Percentiles rank a stretch among this genome's conserved stretches.
Conservation (phyloP, 2,797 vertebrate species). For the Anguilla megastoma region DNA sequence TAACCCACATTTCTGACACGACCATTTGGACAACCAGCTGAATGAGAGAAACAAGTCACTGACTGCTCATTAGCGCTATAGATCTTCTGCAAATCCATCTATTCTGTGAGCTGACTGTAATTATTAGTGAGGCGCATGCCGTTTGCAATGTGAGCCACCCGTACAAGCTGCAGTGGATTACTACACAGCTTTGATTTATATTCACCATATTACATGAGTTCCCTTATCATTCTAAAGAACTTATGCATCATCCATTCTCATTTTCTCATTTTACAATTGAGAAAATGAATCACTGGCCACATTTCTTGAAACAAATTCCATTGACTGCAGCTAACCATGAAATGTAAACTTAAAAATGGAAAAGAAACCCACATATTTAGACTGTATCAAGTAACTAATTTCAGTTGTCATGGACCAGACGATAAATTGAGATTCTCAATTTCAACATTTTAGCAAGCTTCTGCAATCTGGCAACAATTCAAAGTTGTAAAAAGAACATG, state of each 20-base stretch:
- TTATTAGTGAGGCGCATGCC: background rate
- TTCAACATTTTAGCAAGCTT: constrained; percentile 56
- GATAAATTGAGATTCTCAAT: constrained; percentile 51
- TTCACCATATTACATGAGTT: background rate
- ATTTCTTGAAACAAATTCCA: constrained; percentile 50
- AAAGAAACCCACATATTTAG: constrained; percentile 59
- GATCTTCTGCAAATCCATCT: constrained; percentile 55
- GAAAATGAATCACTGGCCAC: background rate
- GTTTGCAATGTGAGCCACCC: background rate
- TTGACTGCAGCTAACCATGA: constrained; percentile 64
- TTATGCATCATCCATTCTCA: background rate
- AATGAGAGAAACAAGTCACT: constrained; percentile 66
- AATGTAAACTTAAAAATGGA: constrained; percentile 45
- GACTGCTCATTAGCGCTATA: constrained; percentile 77
- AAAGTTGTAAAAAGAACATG: constrained; percentile 43
- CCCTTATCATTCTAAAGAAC: background rate
- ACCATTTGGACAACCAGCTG: constrained; percentile 61
- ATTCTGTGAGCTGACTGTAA: background rate
- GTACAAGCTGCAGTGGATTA: background rate
- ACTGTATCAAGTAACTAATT: constrained; percentile 53
- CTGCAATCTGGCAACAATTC: constrained; percentile 22
- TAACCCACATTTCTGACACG: constrained; percentile 64
- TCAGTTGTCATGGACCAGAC: constrained; percentile 46
- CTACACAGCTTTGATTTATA: background rate
- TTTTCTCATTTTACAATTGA: background rate